Conservation (phyloP, 2,797 vertebrate species). For the Balearica regulorum region DNA sequence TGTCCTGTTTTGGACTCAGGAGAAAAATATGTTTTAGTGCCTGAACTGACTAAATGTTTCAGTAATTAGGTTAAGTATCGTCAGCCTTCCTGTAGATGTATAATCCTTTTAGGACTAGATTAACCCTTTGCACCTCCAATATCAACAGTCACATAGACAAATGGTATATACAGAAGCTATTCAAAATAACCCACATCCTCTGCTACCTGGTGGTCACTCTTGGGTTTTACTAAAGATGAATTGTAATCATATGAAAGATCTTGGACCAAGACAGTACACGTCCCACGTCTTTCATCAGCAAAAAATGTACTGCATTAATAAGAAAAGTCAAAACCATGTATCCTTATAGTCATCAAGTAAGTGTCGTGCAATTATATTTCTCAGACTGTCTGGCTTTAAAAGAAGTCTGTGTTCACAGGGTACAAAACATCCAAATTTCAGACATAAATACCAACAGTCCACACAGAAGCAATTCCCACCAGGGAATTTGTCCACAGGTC, state of each 20-base stretch:
- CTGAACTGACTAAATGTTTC: not conserved
- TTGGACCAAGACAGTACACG: not conserved
- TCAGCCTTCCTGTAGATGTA: not conserved
- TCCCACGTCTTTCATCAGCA: not conserved
- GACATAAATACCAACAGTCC: not conserved
- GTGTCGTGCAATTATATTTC: not conserved
- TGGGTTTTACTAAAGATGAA: not conserved
- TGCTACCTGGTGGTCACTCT: not conserved
- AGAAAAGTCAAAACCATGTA: not conserved
- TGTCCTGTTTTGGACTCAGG: not conserved
- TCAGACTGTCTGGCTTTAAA: not conserved
- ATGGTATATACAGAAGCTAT: not conserved
- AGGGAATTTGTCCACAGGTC: not conserved
- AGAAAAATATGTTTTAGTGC: not conserved
- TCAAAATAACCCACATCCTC: not conserved
- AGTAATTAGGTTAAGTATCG: not conserved
- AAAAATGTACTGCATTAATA: not conserved
- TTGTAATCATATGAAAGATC: constrained; percentile 5
- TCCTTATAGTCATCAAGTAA: not conserved
- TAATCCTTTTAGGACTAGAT: not conserved
- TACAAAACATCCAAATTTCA: not conserved
- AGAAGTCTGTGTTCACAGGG: not conserved
- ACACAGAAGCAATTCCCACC: not conserved
- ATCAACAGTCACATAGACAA: not conserved
- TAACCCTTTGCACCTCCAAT: not conserved